A percentile compares a stretch with the other conserved stretches of the same genome.
phyloP scores from a whole-genome alignment of 2,113 vertebrate genomes.

The Sander lucioperca region DNA sequence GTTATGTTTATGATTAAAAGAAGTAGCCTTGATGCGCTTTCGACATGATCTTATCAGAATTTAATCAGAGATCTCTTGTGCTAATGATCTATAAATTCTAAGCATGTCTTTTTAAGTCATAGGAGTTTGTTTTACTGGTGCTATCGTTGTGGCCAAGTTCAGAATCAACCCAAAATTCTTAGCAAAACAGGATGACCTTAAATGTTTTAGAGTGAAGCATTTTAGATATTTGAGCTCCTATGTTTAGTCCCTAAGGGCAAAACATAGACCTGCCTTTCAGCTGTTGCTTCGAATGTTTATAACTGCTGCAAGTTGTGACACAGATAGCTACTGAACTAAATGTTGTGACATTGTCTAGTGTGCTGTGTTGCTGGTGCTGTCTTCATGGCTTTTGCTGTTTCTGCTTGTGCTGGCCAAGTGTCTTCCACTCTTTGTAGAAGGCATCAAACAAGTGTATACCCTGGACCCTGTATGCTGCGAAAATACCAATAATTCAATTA shows the following conservation, averaged over 20 bases:
- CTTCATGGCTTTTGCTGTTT: conserved; percentile 10
- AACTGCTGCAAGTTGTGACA: conserved; percentile 12
- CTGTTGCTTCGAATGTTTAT: conserved; percentile 33
- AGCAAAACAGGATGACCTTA: conserved; percentile 18
- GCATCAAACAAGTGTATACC: not conserved
- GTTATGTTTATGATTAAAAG: conserved; percentile 9
- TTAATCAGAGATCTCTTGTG: not conserved
- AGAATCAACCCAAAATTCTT: not conserved
- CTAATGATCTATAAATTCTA: not conserved
- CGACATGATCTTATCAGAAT: no score
- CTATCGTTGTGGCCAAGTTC: not conserved
- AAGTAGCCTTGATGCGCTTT: no score
- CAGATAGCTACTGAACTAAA: conserved; percentile 11
- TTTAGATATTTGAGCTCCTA: conserved; percentile 51
- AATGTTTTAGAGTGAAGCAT: conserved; percentile 34
- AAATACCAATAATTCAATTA: no score
- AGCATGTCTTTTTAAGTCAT: not conserved
- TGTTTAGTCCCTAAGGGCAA: conserved; percentile 37
- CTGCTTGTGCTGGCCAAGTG: not conserved
- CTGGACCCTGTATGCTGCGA: no score
- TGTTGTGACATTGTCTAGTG: not conserved
- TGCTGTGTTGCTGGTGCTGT: conserved; percentile 5
- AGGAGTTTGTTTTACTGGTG: not conserved
- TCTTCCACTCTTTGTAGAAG: not conserved
- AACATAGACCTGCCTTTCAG: conserved; percentile 50